These are phyloP conservation scores for Myotis daubentonii DNA, from an alignment of 2,797 vertebrate genomes.

Conservation along the genomic window DNA sequence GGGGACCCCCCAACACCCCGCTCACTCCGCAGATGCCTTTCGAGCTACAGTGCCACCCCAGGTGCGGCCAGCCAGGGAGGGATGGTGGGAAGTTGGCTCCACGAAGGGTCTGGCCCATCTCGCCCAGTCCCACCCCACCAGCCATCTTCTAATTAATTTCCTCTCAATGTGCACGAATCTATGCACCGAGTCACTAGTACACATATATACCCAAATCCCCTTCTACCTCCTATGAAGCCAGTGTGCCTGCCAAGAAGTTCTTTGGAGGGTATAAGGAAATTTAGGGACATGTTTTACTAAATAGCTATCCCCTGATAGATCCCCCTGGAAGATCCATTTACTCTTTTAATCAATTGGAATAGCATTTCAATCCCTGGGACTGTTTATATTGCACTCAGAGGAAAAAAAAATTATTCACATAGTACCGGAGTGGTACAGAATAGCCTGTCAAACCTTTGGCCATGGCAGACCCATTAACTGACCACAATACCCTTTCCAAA, in stretches of 20 bases:
- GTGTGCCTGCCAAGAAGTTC: not conserved
- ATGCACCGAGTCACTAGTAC: too few species aligned
- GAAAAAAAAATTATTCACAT: not conserved
- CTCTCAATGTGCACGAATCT: too few species aligned
- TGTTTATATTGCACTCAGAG: not conserved
- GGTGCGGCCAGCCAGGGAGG: too few species aligned
- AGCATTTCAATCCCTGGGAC: not conserved
- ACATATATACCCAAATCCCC: not conserved
- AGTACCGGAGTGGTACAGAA: not conserved
- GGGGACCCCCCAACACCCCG: too few species aligned
- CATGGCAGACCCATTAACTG: not conserved
- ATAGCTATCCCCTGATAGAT: not conserved
- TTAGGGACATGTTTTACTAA: not conserved
- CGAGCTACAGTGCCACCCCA: too few species aligned
- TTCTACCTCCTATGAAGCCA: not conserved
- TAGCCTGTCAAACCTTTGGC: not conserved
- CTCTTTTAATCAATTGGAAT: constrained; percentile 9
- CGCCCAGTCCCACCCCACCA: too few species aligned
- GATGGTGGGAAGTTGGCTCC: too few species aligned
- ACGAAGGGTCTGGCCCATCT: too few species aligned
- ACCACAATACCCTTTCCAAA: not conserved
- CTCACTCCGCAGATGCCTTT: too few species aligned
- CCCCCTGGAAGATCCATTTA: not conserved
- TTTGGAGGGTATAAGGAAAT: not conserved
- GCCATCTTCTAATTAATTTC: too few species aligned